Evolutionary conservation across 2,888 invertebrate species (phyloP), one percentile per base, ranked within the genome.

Genomic region (Leptopterna dolabrata): DNA sequence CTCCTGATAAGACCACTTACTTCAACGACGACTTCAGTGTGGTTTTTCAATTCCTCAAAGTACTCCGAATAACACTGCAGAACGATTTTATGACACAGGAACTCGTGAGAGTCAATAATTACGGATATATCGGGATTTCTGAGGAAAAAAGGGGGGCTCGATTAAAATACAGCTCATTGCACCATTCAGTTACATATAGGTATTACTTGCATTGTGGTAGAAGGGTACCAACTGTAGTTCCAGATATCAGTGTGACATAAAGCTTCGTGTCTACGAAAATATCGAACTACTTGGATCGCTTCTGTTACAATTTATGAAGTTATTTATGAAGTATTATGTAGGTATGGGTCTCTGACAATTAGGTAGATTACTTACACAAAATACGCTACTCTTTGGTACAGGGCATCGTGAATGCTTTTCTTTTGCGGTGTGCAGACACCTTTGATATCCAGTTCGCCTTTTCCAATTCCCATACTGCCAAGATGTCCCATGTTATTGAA

Each of bases 41-140:
- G 47, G 70, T 87, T 87, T 63, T 88, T 87, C 24, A 84, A 43
- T 47, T 89, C 86, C 88, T 95, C 94, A 90, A 95, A 95, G 90
- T 94, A 94, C 36, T 93, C 91, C 0, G 95, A 95, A 91, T 95
- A 95, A 89, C 95, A 94, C 91, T 95, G 95, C 3, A 95, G 92
- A 0, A 95, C 94, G 36, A 95, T 92, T 30, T 93, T 93, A 91
- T 95, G 95, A 91, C 95, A 95, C 89, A 94, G 93, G 90, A 95
- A 95, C 90, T 94, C 94, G 90, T 95, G 94, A 88, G 93, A 92
- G 16, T 93, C 95, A 85, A 95, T 94, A 89, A 93, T 93, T 6
- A 95, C 93, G 82, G 94, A 92, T 76, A 94, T 94, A 90, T 95
- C 95, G 2, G 95, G 94, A 90, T 89, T 90, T 27, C 89, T 89